Evolutionary conservation across 2,113 vertebrate genomes (phyloP).

Genomic region (Laterallus jamaicensis): DNA sequence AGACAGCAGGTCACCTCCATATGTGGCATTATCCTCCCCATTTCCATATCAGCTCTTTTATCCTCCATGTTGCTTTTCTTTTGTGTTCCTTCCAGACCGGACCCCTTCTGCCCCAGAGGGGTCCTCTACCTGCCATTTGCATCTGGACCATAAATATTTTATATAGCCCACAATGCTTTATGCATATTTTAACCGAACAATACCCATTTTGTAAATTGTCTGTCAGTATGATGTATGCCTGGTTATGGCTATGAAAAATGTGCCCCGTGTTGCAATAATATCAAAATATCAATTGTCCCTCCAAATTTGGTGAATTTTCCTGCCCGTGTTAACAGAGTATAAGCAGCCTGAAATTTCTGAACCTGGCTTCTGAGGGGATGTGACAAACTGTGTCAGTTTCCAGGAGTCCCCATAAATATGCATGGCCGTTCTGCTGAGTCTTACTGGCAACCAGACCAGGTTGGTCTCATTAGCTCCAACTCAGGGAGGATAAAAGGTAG

Average conservation of each 20-base stretch:
- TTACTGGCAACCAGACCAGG: neutral
- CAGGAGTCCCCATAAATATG: slow-evolving; percentile 22
- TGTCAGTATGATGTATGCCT: slow-evolving; percentile 35
- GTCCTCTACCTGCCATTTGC: slow-evolving; percentile 52
- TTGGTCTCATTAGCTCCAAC: slow-evolving; percentile 17
- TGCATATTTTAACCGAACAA: slow-evolving; percentile 62
- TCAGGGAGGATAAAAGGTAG: neutral
- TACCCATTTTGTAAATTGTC: slow-evolving; percentile 50
- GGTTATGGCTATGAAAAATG: neutral
- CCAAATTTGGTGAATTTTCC: neutral
- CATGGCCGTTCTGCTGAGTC: neutral
- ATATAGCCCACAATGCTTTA: slow-evolving; percentile 49
- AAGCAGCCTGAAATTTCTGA: neutral
- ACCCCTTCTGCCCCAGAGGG: slow-evolving; percentile 43
- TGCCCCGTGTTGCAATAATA: neutral
- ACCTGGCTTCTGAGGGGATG: neutral
- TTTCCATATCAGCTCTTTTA: slow-evolving; percentile 27
- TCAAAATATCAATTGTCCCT: neutral
- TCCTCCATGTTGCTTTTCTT: slow-evolving; percentile 42
- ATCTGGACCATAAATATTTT: slow-evolving; percentile 64
- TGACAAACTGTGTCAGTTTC: slow-evolving; percentile 1
- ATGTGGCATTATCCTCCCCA: neutral
- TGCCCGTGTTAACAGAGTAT: neutral
- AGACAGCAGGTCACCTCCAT: neutral
- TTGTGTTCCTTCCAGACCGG: slow-evolving; percentile 31